Evolutionary conservation across 1,140 invertebrate species (phyloP), one percentile per base, ranked within the genome.

Genomic region (Oedothorax gibbosus): DNA sequence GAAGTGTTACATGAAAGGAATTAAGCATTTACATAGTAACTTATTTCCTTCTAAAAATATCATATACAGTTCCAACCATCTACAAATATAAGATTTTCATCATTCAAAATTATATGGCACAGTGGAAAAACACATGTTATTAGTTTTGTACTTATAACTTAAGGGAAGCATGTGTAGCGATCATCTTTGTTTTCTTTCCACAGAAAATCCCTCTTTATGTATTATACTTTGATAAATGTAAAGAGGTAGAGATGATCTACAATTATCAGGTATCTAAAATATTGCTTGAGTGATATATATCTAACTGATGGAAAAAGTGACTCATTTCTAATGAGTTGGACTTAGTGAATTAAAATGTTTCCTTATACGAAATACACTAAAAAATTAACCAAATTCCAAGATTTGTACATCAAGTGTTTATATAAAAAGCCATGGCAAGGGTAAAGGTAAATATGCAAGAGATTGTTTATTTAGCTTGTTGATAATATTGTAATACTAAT

Each of bases 11-110:
- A 50, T 57, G 65, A 21, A 77, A 65, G 15, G 64, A 53, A 51
- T 20, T 12, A 49, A 49, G 7, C 35, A 64, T 50, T 64, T 79
- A n/a, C 49, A 69, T 60, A 72, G 53, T 82, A 62, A 82, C 53
- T 80, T n/a, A 53, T 82, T 72, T 82, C 35, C 56, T 60, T 82
- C 79, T 82, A 82, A 82, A 82, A 82, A 82, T 82, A 82, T 82
- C 54, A 57, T 82, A 49, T 56, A 82, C 65, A 82, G n/a, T 82
- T 71, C 53, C 68, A 82, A n/a, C n/a, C 53, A 11, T 72, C 79
- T 82, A 82, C 79, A 82, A 82, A 82, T 82, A 54, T n/a, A 82
- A 72, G 71, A 82, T 14, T 71, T 72, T 35, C 66, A 60, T 80
- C 64, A 60, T 50, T 56, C 18, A 69, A 82, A 71, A 72, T 18